Percentiles rank a stretch among this genome's conserved stretches.
phyloP scores from a whole-genome alignment of 2,797 vertebrate species.

The Cercopithecus neglectus region DNA sequence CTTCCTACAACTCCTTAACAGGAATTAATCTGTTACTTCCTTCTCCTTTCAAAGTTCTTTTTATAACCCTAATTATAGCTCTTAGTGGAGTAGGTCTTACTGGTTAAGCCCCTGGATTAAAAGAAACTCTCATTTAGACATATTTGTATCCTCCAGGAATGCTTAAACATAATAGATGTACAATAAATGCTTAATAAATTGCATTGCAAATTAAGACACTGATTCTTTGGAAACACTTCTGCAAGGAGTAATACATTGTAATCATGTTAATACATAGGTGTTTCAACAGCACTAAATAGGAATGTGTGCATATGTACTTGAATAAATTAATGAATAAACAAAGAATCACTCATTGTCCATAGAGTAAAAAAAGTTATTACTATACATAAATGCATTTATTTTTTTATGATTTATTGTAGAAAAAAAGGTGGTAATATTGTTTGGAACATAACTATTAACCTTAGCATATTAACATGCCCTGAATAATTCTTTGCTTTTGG shows the following conservation, averaged over 20 bases:
- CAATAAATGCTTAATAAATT: conserved; percentile 25
- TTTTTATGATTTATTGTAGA: not conserved
- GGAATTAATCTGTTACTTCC: not conserved
- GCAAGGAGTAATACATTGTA: not conserved
- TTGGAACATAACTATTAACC: not conserved
- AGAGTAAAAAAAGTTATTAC: not conserved
- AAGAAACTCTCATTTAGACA: not conserved
- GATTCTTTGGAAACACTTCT: not conserved
- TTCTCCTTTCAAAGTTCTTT: not conserved
- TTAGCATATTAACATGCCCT: not conserved
- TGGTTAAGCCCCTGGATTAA: not conserved
- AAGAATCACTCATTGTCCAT: not conserved
- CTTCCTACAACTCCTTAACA: not conserved
- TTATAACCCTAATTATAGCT: not conserved
- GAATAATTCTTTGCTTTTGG: not conserved
- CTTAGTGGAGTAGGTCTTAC: not conserved
- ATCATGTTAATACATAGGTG: not conserved
- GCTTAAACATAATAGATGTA: not conserved
- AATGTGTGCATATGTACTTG: not conserved
- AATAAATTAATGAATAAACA: not conserved
- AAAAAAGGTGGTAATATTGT: not conserved
- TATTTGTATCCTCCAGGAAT: not conserved
- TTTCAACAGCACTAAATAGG: not conserved
- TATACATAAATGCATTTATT: not conserved
- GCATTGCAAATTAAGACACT: not conserved